Evolutionary conservation across 2,113 vertebrate species (phyloP).

Genomic region (Damaliscus lunatus): DNA sequence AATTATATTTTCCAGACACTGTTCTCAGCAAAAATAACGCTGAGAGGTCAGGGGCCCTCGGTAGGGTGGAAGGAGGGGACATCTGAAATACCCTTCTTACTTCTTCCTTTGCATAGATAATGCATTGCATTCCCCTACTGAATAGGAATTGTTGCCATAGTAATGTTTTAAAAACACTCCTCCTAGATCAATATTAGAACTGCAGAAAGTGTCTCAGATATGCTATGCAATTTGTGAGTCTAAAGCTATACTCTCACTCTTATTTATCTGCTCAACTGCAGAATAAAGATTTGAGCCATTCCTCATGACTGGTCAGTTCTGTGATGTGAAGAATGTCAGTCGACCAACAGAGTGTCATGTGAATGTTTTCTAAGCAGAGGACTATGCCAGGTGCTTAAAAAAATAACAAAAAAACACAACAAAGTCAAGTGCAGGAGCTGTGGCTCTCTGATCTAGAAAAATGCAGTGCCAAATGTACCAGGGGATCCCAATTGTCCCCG

Average conservation of each 20-base stretch:
- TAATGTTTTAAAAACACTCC: conserved; percentile 77
- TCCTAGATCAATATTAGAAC: conserved; percentile 78
- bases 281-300: conserved; percentile 56
- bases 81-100: conserved; percentile 63
- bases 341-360: neutral
- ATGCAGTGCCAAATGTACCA: neutral
- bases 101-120: conserved; percentile 74
- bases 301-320: neutral
- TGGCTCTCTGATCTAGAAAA: neutral
- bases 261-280: conserved; percentile 40
- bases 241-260: conserved; percentile 20
- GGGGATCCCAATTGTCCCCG: neutral
- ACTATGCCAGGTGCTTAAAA: neutral
- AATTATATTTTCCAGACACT: conserved; percentile 53
- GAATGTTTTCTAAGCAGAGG: neutral
- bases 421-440: neutral
- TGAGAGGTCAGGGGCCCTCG: conserved; percentile 63
- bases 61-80: conserved; percentile 39
- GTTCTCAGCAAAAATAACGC: conserved; percentile 62
- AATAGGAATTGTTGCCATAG: conserved; percentile 81
- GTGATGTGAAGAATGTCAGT: conserved; percentile 15
- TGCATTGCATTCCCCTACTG: conserved; percentile 67
- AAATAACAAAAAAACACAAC: neutral
- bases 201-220: conserved; percentile 69
- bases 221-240: conserved; percentile 53